These are phyloP conservation scores for Plagodis pulveraria DNA, from an alignment of 2,888 invertebrate genomes.

Conservation along the genomic window DNA sequence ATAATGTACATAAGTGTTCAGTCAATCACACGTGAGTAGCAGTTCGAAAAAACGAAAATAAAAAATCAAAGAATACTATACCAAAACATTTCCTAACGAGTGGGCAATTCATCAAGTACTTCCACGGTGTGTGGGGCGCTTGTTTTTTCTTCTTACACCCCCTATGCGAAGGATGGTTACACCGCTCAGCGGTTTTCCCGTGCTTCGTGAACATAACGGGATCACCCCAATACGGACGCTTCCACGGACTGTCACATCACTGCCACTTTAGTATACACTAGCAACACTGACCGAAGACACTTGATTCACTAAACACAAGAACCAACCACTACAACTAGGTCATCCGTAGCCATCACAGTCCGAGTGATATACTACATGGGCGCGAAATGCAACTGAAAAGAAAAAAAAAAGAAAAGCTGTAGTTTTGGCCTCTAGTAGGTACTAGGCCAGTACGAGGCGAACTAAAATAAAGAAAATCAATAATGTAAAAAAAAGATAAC, in stretches of 20 bases:
- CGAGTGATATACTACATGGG: conserved; percentile 67
- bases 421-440: conserved; percentile 45
- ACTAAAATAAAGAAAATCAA: conserved; percentile 4
- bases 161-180: conserved; percentile 74
- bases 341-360: conserved; percentile 77
- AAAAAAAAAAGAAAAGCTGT: conserved; percentile 77
- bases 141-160: conserved; percentile 82
- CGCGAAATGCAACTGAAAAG: conserved; percentile 80
- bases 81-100: conserved; percentile 86
- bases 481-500: too few relatives aligned
- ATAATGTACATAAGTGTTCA: too few relatives aligned
- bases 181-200: conserved; percentile 80
- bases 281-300: conserved; percentile 52
- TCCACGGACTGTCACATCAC: conserved; percentile 82
- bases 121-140: conserved; percentile 82
- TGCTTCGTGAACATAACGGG: conserved; percentile 83
- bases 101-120: conserved; percentile 86
- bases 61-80: conserved; percentile 68
- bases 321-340: conserved; percentile 69
- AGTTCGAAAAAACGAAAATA: conserved; percentile 2
- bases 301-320: conserved; percentile 69
- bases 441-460: conserved; percentile 36
- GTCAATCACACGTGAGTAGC: too few relatives aligned
- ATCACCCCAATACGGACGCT: conserved; percentile 61
- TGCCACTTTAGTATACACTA: conserved; percentile 52